Percentiles rank a stretch among this genome's conserved stretches.
Conservation (phyloP, 2,797 vertebrate species). For the Halcyon smyrnensis region DNA sequence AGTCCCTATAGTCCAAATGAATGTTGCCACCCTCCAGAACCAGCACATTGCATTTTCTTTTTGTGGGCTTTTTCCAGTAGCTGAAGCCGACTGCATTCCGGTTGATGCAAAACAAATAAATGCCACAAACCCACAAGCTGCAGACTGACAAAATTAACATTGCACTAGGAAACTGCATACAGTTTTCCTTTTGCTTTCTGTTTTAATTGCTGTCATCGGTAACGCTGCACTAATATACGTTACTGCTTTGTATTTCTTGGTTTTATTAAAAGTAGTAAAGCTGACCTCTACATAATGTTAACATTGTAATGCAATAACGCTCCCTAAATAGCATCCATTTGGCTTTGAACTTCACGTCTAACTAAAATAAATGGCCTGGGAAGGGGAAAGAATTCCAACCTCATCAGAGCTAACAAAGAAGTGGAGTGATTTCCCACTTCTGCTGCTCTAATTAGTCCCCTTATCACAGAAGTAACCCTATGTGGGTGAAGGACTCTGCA, state of each 20-base stretch:
- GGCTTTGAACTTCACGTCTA: conserved; percentile 24
- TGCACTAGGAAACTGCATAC: neutral
- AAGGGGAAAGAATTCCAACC: conserved; percentile 29
- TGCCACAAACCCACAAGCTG: neutral
- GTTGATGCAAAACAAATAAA: conserved; percentile 31
- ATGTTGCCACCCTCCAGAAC: neutral
- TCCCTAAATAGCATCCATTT: conserved; percentile 28
- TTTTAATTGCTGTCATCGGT: conserved; percentile 17
- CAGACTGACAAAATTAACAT: conserved; percentile 8
- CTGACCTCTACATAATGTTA: conserved; percentile 8
- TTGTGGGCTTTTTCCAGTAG: neutral
- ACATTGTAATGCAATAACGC: neutral
- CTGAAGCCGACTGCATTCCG: neutral
- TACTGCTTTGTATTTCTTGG: neutral
- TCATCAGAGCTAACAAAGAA: conserved; percentile 28
- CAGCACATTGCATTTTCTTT: neutral
- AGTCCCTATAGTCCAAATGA: neutral
- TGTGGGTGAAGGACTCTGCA: neutral
- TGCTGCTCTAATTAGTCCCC: neutral
- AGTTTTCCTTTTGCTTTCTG: neutral
- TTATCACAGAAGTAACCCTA: neutral
- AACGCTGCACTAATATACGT: neutral
- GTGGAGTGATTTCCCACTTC: neutral
- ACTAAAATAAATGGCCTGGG: conserved; percentile 8
- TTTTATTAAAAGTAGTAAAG: conserved; percentile 51